Base-by-base conservation (phyloP, 1,140 invertebrate species). In the Orchesella cincta region DNA sequence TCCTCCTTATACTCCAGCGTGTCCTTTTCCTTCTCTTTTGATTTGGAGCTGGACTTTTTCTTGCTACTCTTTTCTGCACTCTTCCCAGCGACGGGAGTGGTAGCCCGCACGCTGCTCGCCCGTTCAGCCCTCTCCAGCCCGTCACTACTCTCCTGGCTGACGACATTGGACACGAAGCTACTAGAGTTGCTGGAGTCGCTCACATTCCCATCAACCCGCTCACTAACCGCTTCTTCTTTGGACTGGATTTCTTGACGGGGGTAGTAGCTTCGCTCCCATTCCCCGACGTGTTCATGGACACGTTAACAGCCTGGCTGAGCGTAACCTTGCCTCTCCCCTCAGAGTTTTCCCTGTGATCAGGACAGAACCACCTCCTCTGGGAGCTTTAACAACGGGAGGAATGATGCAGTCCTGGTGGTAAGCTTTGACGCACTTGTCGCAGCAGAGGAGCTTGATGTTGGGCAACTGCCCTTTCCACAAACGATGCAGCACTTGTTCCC, bases 351-450 rank as follows among this genome's bases (percentile, higher is more conserved):
- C 52, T 16, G 62, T 52, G 26, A 39, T 33, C 46, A 52, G 36
- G 72, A 73, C 76, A 79, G 62, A 52, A 72, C 35, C 29, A 67
- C 14, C 28, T 57, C 29, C 81, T 51, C 2, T 28, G 46, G 18
- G 46, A 51, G 1, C 92, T 89, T 96, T 95, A 81, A 89, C 86
- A 82, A 97, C 87, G 16, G 93, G 92, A 33, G 95, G 95, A 85
- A 93, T 92, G 80, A 97, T 90, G 86, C 96, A 98, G 83, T 95
- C 94, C 70, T 93, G 91, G 85, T 98, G 96, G 86, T 95, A 96
- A 77, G 93, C 93, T 74, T 94, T 90, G 1, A 93, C 93, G 87
- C 96, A 98, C 26, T 93, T 86, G 84, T 96, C 93, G 84, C 96
- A 98, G 28, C 73, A 73, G 14, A 36, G 34, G 12, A 73, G 26